phyloP scores from a whole-genome alignment of 2,888 invertebrate genomes.

The Lacanobia oleracea region DNA sequence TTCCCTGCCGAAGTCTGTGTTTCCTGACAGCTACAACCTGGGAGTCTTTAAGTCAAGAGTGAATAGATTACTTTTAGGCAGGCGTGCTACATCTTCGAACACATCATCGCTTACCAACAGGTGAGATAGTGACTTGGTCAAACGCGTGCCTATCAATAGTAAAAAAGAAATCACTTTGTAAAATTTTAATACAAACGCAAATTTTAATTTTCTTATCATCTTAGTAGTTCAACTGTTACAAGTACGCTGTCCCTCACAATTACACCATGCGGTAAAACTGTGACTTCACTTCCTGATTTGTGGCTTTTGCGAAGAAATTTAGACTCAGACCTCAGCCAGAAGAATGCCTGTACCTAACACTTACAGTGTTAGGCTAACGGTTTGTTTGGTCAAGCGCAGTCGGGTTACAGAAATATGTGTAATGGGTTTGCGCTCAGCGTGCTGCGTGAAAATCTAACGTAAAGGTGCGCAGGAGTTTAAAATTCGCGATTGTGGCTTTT shows the following conservation, averaged over 20 bases:
- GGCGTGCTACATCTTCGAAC: too few species aligned
- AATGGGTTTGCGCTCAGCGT: constrained; percentile 33
- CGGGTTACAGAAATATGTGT: constrained; percentile 40
- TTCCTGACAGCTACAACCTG: too few species aligned
- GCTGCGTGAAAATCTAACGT: constrained; percentile 8
- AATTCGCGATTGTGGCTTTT: constrained; percentile 34
- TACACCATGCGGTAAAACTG: constrained; percentile 18
- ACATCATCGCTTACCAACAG: too few species aligned
- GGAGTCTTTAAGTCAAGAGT: too few species aligned
- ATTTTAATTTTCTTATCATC: neutral
- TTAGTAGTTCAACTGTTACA: too few species aligned
- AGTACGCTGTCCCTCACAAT: neutral
- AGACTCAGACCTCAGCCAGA: constrained; percentile 7
- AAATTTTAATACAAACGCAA: too few species aligned
- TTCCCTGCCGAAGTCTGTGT: too few species aligned
- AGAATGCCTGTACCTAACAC: constrained; percentile 34
- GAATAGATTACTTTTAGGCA: too few species aligned
- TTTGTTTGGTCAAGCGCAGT: constrained; percentile 46
- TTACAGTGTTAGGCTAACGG: constrained; percentile 51
- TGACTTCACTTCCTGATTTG: constrained; percentile 8
- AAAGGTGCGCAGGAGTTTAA: constrained; percentile 16
- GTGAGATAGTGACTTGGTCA: too few species aligned
- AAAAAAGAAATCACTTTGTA: too few species aligned
- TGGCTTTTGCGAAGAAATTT: constrained; percentile 23
- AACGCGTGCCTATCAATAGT: too few species aligned